Evolutionary conservation across 2,113 vertebrate species (phyloP).

Genomic region (Connochaetes taurinus): DNA sequence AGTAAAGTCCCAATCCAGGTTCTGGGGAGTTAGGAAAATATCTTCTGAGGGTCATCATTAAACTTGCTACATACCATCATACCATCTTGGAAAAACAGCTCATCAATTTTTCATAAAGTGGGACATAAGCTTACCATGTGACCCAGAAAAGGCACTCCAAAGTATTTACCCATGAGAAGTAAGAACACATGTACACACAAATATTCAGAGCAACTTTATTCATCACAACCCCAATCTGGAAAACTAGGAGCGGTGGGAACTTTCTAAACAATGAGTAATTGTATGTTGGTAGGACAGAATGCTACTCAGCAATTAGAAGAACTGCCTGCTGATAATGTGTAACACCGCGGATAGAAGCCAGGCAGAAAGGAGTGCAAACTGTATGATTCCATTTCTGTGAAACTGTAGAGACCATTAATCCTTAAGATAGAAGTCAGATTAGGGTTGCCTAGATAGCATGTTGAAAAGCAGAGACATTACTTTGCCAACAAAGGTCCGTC

Average conservation of each 20-base stretch:
- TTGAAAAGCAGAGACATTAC: no score
- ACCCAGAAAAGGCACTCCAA: background rate
- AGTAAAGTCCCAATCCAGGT: background rate
- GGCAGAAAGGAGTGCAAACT: background rate
- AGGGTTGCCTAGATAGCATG: background rate
- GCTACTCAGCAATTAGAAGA: background rate
- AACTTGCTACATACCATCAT: no score
- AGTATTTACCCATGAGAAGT: background rate
- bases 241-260: background rate
- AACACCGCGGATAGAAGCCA: background rate
- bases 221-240: background rate
- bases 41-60: background rate
- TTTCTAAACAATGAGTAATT: background rate
- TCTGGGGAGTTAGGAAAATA: background rate
- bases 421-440: background rate
- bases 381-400: background rate
- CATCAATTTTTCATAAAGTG: background rate
- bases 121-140: background rate
- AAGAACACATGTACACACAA: background rate
- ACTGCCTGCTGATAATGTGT: background rate
- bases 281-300: background rate
- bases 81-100: background rate
- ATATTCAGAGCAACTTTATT: background rate
- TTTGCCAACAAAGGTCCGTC: no score
- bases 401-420: no score